Base-by-base conservation (phyloP, 2,113 vertebrate genomes). In the Pelecanoides urinatrix region DNA sequence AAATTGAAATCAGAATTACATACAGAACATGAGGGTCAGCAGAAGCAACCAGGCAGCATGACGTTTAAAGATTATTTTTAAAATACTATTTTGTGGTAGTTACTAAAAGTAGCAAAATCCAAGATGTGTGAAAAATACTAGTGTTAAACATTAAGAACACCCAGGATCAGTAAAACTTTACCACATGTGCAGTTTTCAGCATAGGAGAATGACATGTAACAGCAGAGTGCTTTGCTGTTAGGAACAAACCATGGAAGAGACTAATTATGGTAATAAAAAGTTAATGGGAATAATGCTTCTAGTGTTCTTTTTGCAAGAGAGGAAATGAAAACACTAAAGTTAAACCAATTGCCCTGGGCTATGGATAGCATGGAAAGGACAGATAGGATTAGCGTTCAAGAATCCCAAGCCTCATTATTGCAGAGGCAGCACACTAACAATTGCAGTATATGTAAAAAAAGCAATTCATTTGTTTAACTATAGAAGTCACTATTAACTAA, bases 221-320 rank as follows among this genome's bases (percentile, higher is more conserved):
- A 66, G 87, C 78, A 90, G 49, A 85, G 58, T 9, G 29, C 34
- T 67, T 55, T 83, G 49, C 92, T 91, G 49, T 38, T 50, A 47
- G 42, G 75, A 93, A 34, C 38, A 58, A 83, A 80, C 56, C 87
- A n/a, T 16, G 67, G 74, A 75, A 74, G 44, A 95, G 32, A 67
- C 42, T 81, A 91, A 93, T 86, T 92, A 86, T 15, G 47, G 40
- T 30, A 96, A 95, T 90, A 93, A 94, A 92, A 90, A 50, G 56
- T 76, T 93, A 95, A 94, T 76, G 22, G 66, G 34, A 95, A 73
- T 70, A 93, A 93, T 10, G 58, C 53, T 86, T 72, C 78, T 38
- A 72, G 85, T 86, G 55, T 67, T 86, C 72, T 38, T 88, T 90
- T 49, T 63, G 67, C 63, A 88, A 53, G 80, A 83, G 81, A 86